A percentile compares a stretch with the other conserved stretches of the same genome.
These are phyloP conservation scores for Omphaloscelis lunosa DNA, from an alignment of 2,888 invertebrate species.

Conservation along the genomic window DNA sequence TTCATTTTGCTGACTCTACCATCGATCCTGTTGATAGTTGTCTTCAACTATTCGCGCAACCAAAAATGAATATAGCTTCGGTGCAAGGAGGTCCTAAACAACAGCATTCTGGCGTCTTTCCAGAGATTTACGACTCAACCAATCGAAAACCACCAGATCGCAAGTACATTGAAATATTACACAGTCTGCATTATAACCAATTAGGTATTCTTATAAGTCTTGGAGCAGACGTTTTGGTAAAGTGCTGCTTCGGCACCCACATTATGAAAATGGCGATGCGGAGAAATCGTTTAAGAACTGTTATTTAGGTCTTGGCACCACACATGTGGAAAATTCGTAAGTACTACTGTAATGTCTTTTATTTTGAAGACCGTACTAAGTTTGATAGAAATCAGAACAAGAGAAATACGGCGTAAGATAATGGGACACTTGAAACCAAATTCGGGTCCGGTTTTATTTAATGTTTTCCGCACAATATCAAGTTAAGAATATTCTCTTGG, in stretches of 20 bases:
- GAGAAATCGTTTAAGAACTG: slow-evolving; percentile 8
- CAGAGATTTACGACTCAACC: slow-evolving; percentile 46
- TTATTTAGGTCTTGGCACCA: slow-evolving; percentile 22
- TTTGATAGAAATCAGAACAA: not conserved
- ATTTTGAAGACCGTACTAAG: slow-evolving; percentile 5
- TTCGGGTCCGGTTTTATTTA: not conserved
- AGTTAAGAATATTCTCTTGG: not conserved
- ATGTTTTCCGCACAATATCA: not conserved
- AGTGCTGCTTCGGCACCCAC: slow-evolving; percentile 30
- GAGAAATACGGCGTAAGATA: not conserved
- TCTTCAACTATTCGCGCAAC: slow-evolving; percentile 43
- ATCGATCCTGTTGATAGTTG: too few species aligned
- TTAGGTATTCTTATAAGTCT: slow-evolving; percentile 12
- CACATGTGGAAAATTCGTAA: slow-evolving; percentile 9
- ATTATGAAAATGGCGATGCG: slow-evolving; percentile 28
- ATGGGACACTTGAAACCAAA: not conserved
- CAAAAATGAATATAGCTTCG: slow-evolving; percentile 57
- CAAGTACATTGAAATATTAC: slow-evolving; percentile 22
- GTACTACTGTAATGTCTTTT: not conserved
- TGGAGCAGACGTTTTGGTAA: slow-evolving; percentile 30
- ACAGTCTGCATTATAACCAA: slow-evolving; percentile 40
- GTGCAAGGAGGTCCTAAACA: slow-evolving; percentile 50
- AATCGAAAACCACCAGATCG: slow-evolving; percentile 49
- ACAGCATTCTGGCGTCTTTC: slow-evolving; percentile 52
- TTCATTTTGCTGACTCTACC: not conserved